Conservation (phyloP, 2,113 vertebrate species). For the Sebastes fasciatus region DNA sequence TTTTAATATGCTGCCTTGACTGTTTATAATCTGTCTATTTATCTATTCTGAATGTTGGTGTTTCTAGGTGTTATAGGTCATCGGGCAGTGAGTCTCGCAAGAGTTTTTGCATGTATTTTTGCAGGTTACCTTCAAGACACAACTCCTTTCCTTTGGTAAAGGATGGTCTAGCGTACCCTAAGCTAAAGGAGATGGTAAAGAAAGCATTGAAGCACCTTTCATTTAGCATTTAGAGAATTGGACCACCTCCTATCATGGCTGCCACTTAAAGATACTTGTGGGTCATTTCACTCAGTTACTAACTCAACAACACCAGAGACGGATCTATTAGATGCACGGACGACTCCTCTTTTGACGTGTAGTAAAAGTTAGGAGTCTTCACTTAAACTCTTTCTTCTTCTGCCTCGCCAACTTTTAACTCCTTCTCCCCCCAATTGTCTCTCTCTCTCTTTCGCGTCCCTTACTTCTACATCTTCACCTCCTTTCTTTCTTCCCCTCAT, state of each 20-base stretch:
- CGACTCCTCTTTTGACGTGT: slow-evolving; percentile 7
- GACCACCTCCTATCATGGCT: neutral
- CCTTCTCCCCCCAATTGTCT: neutral
- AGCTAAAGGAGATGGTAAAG: no score
- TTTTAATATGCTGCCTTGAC: no score
- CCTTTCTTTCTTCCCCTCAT: slow-evolving; percentile 21
- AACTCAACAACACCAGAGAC: no score
- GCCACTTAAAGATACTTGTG: neutral
- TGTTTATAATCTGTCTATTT: no score
- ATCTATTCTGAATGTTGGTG: no score
- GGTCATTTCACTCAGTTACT: neutral
- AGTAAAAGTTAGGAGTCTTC: slow-evolving; percentile 15
- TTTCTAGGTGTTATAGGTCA: no score
- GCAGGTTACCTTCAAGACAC: no score
- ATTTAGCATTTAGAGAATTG: neutral
- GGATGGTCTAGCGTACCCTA: no score
- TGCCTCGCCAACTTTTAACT: neutral
- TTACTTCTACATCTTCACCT: slow-evolving; percentile 51
- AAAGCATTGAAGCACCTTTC: neutral
- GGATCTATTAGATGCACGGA: neutral
- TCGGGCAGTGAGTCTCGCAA: no score
- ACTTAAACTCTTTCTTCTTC: slow-evolving; percentile 7
- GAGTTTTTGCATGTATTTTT: no score
- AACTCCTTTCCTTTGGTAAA: no score
- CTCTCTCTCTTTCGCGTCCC: slow-evolving; percentile 20